These are phyloP conservation scores for Drosophila pseudoobscura DNA, from an alignment of 1,140 invertebrate genomes.

Conservation along the genomic window DNA sequence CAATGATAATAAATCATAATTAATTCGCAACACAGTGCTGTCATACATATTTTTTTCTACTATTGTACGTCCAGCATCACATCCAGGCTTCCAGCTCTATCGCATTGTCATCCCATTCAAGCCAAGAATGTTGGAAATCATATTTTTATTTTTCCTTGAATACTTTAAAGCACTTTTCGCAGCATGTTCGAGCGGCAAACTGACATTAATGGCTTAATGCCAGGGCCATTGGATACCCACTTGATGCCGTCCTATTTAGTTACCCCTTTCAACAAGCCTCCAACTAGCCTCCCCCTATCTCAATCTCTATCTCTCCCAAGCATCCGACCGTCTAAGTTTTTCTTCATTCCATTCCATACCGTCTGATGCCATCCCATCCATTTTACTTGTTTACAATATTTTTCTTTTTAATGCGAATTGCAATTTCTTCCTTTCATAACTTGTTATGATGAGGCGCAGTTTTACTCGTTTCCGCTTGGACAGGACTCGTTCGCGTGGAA, in stretches of 20 bases:
- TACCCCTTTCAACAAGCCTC: neutral
- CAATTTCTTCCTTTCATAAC: conserved; percentile 36
- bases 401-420: conserved; percentile 49
- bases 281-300: neutral
- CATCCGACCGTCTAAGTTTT: no score
- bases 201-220: conserved; percentile 46
- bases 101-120: no score
- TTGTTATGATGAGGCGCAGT: conserved; percentile 49
- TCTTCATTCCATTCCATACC: no score
- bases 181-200: conserved; percentile 1
- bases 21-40: no score
- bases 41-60: no score
- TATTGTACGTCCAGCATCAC: no score
- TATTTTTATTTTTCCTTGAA: no score
- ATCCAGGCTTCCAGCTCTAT: no score
- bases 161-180: no score
- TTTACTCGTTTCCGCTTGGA: conserved; percentile 66
- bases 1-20: no score
- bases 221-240: conserved; percentile 48
- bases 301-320: neutral
- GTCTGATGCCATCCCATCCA: neutral
- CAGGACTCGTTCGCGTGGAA: conserved; percentile 66
- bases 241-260: conserved; percentile 14
- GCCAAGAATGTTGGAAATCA: no score
- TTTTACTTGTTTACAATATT: conserved; percentile 9